phyloP scores from a whole-genome alignment of 2,888 invertebrate genomes.

The Aphodius granarius region DNA sequence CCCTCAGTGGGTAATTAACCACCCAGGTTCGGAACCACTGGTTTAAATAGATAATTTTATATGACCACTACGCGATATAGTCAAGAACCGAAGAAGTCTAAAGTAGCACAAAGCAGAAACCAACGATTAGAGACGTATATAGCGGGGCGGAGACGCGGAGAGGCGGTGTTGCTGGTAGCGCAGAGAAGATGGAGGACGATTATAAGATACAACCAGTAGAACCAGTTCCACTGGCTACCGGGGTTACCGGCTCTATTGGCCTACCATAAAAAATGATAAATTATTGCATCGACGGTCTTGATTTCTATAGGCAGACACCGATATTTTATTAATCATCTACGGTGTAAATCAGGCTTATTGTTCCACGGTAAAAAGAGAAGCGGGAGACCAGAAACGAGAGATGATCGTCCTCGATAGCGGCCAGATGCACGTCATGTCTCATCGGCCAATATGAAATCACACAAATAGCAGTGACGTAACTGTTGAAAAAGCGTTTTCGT shows the following conservation, averaged over 20 bases:
- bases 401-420: not conserved
- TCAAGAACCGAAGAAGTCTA: not conserved
- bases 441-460: not conserved
- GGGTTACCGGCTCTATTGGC: not conserved
- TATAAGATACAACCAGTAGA: not conserved
- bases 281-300: not conserved
- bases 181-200: not conserved
- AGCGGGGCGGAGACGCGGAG: not conserved
- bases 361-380: not conserved
- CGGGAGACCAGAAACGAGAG: not conserved
- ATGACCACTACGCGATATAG: too few relatives aligned
- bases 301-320: not conserved
- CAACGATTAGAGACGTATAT: not conserved
- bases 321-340: not conserved
- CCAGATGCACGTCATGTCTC: not conserved
- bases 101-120: not conserved
- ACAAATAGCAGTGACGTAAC: not conserved
- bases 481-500: not conserved
- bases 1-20: too few relatives aligned
- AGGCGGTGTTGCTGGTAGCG: not conserved
- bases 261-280: not conserved
- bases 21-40: too few relatives aligned
- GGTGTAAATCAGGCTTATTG: not conserved
- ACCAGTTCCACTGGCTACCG: not conserved
- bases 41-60: too few relatives aligned